Conservation (phyloP, 2,888 invertebrate genomes). For the Brachyptera risi region DNA sequence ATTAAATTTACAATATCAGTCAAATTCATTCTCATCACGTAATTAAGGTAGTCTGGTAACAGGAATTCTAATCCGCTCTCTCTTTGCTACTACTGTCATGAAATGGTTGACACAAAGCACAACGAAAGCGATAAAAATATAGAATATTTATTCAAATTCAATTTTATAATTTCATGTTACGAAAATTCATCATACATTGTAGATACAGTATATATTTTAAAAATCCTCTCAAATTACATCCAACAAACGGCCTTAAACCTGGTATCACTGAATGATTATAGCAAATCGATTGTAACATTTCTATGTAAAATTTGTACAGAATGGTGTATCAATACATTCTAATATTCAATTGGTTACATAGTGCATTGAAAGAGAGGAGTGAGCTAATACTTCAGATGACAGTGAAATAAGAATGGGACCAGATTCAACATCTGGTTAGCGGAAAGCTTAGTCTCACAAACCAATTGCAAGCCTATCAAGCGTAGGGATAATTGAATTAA, state of each 20-base stretch:
- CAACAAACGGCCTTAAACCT: too few species aligned
- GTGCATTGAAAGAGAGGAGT: too few species aligned
- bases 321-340: constrained; percentile 3
- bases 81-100: neutral
- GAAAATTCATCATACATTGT: neutral
- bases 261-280: constrained; percentile 5
- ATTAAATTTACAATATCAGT: constrained; percentile 2
- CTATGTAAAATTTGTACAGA: constrained; percentile 9
- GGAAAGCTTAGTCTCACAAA: too few species aligned
- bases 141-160: neutral
- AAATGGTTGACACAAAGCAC: neutral
- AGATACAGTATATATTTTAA: too few species aligned
- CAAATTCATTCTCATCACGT: neutral
- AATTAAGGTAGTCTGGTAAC: constrained; percentile 1
- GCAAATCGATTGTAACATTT: neutral
- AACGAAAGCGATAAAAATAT: neutral
- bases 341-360: too few species aligned
- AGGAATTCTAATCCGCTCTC: neutral
- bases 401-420: too few species aligned
- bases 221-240: too few species aligned
- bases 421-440: too few species aligned
- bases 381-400: too few species aligned
- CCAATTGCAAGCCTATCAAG: too few species aligned
- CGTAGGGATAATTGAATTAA: too few species aligned
- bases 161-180: neutral